phyloP scores from a whole-genome alignment of 2,888 invertebrate species.

The Lasioglossum vierecki region DNA sequence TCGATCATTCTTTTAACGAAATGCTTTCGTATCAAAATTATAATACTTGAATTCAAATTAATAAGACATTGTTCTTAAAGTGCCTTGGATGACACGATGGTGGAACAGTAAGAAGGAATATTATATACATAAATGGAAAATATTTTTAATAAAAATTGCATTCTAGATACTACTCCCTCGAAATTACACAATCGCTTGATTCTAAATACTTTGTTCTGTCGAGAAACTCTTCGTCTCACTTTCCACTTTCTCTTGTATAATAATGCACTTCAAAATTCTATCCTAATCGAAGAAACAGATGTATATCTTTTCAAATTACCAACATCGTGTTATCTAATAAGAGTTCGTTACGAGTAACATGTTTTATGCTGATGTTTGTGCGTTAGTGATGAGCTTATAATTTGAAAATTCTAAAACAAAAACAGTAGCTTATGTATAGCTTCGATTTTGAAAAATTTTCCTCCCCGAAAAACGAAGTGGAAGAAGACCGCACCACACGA shows the following conservation, averaged over 20 bases:
- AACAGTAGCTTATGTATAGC: slow-evolving; percentile 45
- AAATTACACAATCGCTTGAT: background rate
- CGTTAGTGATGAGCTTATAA: slow-evolving; percentile 60
- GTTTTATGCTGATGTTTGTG: slow-evolving; percentile 47
- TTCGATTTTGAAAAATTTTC: slow-evolving; percentile 48
- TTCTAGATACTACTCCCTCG: background rate
- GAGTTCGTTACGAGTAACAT: slow-evolving; percentile 53
- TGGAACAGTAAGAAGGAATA: slow-evolving; percentile 45
- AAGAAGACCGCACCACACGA: slow-evolving; percentile 66
- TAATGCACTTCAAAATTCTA: slow-evolving; percentile 6
- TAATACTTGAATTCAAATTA: slow-evolving; percentile 31
- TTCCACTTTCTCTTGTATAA: slow-evolving; percentile 6
- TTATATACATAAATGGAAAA: slow-evolving; percentile 1
- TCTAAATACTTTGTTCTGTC: background rate
- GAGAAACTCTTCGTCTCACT: background rate
- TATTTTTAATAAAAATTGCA: slow-evolving; percentile 6
- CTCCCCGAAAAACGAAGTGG: slow-evolving; percentile 1
- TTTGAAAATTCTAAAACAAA: slow-evolving; percentile 50
- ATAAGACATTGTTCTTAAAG: slow-evolving; percentile 54
- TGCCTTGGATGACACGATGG: slow-evolving; percentile 73
- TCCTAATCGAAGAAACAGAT: background rate
- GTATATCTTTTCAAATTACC: slow-evolving; percentile 32
- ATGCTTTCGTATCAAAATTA: slow-evolving; percentile 34
- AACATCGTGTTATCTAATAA: slow-evolving; percentile 70
- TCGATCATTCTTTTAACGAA: slow-evolving; percentile 41